These are phyloP conservation scores for Cyclopterus lumpus DNA, from an alignment of 2,797 vertebrate genomes.

Conservation along the genomic window DNA sequence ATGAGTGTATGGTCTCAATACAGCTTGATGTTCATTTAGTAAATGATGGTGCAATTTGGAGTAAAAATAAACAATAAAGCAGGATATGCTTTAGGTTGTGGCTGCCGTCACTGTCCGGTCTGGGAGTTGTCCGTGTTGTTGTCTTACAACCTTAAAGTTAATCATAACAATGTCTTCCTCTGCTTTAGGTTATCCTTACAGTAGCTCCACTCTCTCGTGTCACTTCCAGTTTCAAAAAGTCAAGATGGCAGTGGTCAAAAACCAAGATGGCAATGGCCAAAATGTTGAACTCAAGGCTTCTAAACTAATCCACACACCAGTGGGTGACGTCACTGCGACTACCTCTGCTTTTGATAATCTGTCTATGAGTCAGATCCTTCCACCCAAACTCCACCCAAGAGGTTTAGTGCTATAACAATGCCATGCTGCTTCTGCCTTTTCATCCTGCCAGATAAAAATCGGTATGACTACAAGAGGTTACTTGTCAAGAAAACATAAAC, in stretches of 20 bases:
- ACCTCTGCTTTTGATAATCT: not conserved
- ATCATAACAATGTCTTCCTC: not conserved
- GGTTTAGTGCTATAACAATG: not conserved
- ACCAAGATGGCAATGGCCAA: not conserved
- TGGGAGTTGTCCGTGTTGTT: not conserved
- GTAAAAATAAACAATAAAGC: not conserved
- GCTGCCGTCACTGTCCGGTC: not conserved
- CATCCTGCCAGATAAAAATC: not conserved
- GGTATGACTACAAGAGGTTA: conserved; percentile 1
- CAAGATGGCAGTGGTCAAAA: not conserved
- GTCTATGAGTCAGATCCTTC: not conserved
- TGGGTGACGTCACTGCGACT: not conserved
- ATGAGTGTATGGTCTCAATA: too few species aligned
- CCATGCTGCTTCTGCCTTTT: conserved; percentile 6
- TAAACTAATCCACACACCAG: not conserved
- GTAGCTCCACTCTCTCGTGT: not conserved
- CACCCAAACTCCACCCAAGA: not conserved
- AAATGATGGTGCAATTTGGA: too few species aligned
- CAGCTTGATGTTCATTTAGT: too few species aligned
- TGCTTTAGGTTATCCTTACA: not conserved
- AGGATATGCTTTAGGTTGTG: not conserved
- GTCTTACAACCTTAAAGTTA: not conserved
- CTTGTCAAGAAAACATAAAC: conserved; percentile 1
- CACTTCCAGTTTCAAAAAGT: not conserved
- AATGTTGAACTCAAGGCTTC: not conserved